Base-by-base conservation (phyloP, 2,113 vertebrate genomes). In the Gulo gulo region DNA sequence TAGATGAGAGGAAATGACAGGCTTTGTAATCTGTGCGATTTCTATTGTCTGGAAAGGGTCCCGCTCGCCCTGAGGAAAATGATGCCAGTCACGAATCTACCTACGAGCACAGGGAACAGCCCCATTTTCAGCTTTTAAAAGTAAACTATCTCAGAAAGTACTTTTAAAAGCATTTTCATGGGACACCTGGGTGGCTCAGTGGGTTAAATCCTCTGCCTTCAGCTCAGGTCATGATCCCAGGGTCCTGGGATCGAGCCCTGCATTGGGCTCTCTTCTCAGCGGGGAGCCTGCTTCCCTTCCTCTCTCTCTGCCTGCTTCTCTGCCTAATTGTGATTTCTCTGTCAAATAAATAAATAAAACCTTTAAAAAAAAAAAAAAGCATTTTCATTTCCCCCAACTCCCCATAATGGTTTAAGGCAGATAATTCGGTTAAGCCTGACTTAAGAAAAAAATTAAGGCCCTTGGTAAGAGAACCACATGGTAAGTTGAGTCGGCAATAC, bases 161-260 rank as follows among this genome's bases (percentile, higher is more conserved):
- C 24, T 81, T 94, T 88, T 61, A n/a, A 85, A 85, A 92, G 52
- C 11, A 86, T 59, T 93, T 98, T 80, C 50, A 52, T 15, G 50
- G 15, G 50, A 15, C 4, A 1, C 50, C 50, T 52, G 50, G 50
- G 50, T 52, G 50, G 15, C 50, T 16, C 50, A 52, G 50, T 16
- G 50, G 50, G 50, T 52, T 52, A 52, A 52, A 52, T 1, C 50
- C 15, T 52, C 50, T 52, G 50, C 50, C 15, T 52, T 52, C 50
- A 16, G 50, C 50, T 52, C 50, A 52, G 50, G 50, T 52, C 15
- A 52, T 52, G 15, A 52, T 52, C 50, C 14, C 50, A 16, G 15
- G 14, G 15, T 15, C 50, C 50, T 16, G 4, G 50, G 15, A 52
- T 52, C 1, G 15, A 52, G 4, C 50, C 50, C 50, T 4, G 15